Evolutionary conservation across 1,140 invertebrate genomes (phyloP).

Genomic region (Trypoxylus dichotomus): DNA sequence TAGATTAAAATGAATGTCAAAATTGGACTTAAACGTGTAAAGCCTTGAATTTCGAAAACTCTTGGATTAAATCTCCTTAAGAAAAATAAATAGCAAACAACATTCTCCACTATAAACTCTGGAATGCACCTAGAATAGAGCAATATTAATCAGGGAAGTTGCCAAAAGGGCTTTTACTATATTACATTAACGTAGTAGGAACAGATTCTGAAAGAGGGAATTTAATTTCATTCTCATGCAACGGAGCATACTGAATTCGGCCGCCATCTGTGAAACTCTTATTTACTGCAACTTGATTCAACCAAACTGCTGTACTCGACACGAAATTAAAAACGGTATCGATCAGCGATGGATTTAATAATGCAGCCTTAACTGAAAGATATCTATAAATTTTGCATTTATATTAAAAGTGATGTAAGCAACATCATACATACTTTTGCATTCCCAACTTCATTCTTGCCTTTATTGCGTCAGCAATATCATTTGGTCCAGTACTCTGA

Average conservation of each 20-base stretch:
- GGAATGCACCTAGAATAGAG: conserved; percentile 72
- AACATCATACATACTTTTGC: conserved; percentile 53
- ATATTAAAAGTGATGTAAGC: conserved; percentile 34
- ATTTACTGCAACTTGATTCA: conserved; percentile 73
- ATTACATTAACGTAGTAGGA: conserved; percentile 66
- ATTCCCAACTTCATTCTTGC: conserved; percentile 66
- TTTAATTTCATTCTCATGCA: conserved; percentile 57
- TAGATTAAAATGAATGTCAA: conserved; percentile 72
- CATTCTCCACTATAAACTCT: conserved; percentile 88
- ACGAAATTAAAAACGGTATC: conserved; percentile 74
- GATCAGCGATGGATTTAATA: conserved; percentile 72
- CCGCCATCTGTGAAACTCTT: conserved; percentile 42
- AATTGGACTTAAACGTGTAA: conserved; percentile 67
- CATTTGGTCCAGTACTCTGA: conserved; percentile 55
- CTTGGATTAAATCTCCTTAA: conserved; percentile 65
- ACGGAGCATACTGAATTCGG: conserved; percentile 58
- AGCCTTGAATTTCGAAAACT: conserved; percentile 64
- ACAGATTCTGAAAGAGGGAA: conserved; percentile 69
- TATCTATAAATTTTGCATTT: conserved; percentile 58
- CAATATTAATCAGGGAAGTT: not conserved
- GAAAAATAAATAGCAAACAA: conserved; percentile 78
- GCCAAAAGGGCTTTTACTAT: not conserved
- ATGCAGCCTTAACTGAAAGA: conserved; percentile 67
- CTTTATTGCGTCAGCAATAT: conserved; percentile 63
- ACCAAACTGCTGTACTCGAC: conserved; percentile 80